phyloP scores from a whole-genome alignment of 2,797 vertebrate genomes.

The Molossus alvarezi region DNA sequence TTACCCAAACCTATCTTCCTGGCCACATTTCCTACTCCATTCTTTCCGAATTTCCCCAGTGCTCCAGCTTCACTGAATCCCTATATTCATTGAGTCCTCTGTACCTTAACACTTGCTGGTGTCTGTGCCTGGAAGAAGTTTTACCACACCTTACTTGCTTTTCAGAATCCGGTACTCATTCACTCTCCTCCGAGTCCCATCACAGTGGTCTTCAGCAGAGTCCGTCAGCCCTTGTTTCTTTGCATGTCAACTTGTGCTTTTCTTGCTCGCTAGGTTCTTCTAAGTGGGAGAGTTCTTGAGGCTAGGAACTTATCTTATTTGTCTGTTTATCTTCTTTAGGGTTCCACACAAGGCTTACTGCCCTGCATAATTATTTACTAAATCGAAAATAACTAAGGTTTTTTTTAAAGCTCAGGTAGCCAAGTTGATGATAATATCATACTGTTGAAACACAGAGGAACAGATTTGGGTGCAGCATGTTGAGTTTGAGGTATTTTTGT shows the following conservation, averaged over 20 bases:
- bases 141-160: background rate
- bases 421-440: background rate
- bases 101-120: background rate
- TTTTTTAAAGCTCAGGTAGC: slow-evolving; percentile 62
- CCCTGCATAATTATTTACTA: background rate
- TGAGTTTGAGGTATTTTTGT: slow-evolving; percentile 34
- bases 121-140: background rate
- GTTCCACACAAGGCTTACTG: background rate
- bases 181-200: background rate
- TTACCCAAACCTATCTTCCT: background rate
- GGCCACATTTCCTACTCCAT: background rate
- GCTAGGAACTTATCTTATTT: background rate
- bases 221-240: background rate
- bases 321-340: background rate
- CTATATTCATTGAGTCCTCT: background rate
- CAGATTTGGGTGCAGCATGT: slow-evolving; percentile 15
- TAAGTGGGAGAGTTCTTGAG: background rate
- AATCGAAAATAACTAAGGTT: slow-evolving; percentile 9
- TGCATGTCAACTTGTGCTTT: background rate
- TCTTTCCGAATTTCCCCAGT: background rate
- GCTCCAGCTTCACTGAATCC: background rate
- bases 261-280: slow-evolving; percentile 10
- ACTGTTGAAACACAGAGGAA: slow-evolving; percentile 1
- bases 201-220: background rate
- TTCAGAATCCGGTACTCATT: background rate